A percentile compares a stretch with the other conserved stretches of the same genome.
Conservation (phyloP, 1,140 invertebrate genomes). For the Penaeus vannamei region DNA sequence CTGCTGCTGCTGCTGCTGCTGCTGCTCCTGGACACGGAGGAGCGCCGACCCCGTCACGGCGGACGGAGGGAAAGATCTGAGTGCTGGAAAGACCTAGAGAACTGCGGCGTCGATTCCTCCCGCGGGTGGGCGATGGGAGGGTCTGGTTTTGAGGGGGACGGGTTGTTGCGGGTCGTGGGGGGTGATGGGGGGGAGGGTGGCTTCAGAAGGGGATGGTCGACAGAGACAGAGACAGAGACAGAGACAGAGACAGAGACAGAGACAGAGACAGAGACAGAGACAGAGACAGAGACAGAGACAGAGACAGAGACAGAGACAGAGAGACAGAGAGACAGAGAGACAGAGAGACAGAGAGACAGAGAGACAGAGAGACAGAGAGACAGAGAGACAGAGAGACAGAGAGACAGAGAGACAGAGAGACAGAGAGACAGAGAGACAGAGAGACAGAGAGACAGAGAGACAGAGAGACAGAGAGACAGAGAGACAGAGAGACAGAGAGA, state of each 20-base stretch:
- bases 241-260: slow-evolving; percentile 11
- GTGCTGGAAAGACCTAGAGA: too few species aligned
- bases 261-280: not conserved
- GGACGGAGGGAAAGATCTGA: too few species aligned
- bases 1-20: too few species aligned
- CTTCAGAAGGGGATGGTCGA: not conserved
- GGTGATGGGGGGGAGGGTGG: too few species aligned
- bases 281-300: not conserved
- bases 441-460: not conserved
- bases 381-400: not conserved
- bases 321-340: not conserved
- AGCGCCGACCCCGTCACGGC: too few species aligned
- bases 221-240: not conserved
- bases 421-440: too few species aligned
- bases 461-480: not conserved
- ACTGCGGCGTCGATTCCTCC: too few species aligned
- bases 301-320: not conserved
- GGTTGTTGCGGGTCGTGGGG: too few species aligned
- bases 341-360: not conserved
- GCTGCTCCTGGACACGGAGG: too few species aligned
- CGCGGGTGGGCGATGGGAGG: too few species aligned
- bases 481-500: not conserved
- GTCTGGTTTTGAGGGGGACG: too few species aligned
- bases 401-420: not conserved
- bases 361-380: not conserved